Percentiles rank a stretch among this genome's conserved stretches.
These are phyloP conservation scores for Plodia interpunctella DNA, from an alignment of 1,140 invertebrate genomes.

Conservation along the genomic window DNA sequence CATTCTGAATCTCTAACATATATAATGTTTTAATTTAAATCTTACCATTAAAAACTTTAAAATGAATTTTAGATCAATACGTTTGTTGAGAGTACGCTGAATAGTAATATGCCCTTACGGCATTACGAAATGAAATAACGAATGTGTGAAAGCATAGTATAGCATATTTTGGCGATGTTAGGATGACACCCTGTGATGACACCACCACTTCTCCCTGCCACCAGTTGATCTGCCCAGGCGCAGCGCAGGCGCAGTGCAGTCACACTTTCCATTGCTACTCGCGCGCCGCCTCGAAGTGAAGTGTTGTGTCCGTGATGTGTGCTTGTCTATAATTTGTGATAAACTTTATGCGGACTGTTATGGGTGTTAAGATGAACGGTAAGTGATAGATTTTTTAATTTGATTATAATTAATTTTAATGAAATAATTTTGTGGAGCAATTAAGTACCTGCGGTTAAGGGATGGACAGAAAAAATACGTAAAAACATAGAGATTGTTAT, in stretches of 20 bases:
- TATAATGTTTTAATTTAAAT: no score
- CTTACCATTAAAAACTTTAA: no score
- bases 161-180: not conserved
- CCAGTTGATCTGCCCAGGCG: not conserved
- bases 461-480: no score
- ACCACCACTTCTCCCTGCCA: not conserved
- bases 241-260: slow-evolving; percentile 19
- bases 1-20: no score
- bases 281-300: slow-evolving; percentile 25
- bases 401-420: no score
- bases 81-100: no score
- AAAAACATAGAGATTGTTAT: no score
- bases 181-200: not conserved
- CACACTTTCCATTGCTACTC: slow-evolving; percentile 35
- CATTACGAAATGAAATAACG: not conserved
- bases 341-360: slow-evolving; percentile 38
- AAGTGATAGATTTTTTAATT: slow-evolving; percentile 24
- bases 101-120: not conserved
- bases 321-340: slow-evolving; percentile 46
- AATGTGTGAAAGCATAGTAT: not conserved
- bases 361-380: slow-evolving; percentile 56
- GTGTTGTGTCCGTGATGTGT: slow-evolving; percentile 61
- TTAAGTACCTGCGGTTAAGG: no score
- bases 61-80: no score
- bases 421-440: no score